Conservation (phyloP, 1,140 invertebrate species). For the Brachionus koreanus region DNA sequence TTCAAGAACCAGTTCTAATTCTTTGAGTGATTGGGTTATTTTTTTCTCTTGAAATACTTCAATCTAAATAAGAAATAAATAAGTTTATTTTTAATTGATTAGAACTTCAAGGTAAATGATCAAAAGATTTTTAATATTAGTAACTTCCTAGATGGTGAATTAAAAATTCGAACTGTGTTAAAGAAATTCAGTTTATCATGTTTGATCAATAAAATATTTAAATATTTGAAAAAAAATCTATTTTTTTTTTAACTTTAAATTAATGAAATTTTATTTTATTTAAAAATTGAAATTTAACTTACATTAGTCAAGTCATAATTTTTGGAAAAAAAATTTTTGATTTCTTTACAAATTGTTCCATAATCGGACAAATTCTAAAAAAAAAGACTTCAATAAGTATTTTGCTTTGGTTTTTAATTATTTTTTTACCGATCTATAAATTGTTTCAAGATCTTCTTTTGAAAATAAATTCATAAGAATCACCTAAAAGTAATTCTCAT, state of each 20-base stretch:
- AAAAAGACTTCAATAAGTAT: background rate
- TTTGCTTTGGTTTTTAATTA: background rate
- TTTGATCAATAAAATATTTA: no score
- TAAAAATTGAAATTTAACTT: background rate
- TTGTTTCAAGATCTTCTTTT: background rate
- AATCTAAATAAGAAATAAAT: background rate
- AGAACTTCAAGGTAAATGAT: no score
- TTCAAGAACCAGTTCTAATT: background rate
- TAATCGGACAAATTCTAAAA: conserved; percentile 23
- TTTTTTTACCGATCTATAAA: conserved; percentile 8
- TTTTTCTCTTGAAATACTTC: conserved; percentile 4
- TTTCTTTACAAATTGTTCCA: background rate
- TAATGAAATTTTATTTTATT: no score
- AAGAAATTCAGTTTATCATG: no score
- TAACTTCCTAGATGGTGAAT: no score
- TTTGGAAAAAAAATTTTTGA: background rate
- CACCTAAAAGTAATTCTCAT: background rate
- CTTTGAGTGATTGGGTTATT: background rate
- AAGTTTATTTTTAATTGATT: no score
- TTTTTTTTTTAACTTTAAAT: no score
- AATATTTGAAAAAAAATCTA: no score
- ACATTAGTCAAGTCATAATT: background rate
- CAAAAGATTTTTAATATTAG: no score
- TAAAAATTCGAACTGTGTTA: no score
- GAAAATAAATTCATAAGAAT: background rate